phyloP scores from a whole-genome alignment of 2,888 invertebrate species.

The Micoletzkya japonica region DNA sequence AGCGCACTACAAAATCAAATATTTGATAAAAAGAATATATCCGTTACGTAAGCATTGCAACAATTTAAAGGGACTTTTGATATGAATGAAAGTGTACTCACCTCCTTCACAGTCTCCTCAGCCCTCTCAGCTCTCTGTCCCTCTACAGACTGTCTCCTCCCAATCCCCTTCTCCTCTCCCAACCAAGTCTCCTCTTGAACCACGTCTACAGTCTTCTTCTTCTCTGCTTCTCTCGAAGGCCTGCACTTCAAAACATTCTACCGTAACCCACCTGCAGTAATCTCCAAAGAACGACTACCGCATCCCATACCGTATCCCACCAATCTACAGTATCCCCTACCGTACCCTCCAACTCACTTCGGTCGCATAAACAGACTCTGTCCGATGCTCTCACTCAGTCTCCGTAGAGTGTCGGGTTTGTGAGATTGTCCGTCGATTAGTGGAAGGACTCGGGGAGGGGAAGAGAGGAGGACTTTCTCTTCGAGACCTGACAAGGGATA shows the following conservation, averaged over 20 bases:
- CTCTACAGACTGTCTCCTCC: constrained; percentile 2
- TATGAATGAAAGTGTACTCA: not conserved
- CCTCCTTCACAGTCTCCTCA: not conserved
- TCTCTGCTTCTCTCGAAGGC: not conserved
- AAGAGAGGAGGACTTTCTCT: too few species aligned
- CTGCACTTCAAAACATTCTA: not conserved
- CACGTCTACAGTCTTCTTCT: not conserved
- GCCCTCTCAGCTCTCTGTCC: not conserved
- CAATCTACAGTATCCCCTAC: too few species aligned
- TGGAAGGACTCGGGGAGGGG: not conserved
- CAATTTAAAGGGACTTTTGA: too few species aligned
- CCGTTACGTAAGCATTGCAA: too few species aligned
- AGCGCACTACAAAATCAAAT: too few species aligned
- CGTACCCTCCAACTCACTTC: too few species aligned
- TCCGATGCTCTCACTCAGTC: constrained; percentile 15
- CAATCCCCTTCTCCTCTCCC: too few species aligned
- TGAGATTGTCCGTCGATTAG: not conserved
- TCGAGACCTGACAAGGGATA: too few species aligned
- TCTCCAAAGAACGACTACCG: too few species aligned
- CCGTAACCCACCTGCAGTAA: not conserved
- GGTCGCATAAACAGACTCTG: not conserved
- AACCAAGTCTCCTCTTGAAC: too few species aligned
- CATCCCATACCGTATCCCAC: too few species aligned
- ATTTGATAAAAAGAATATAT: too few species aligned
- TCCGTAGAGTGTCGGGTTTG: not conserved